Evolutionary conservation across 2,888 invertebrate species (phyloP).

Genomic region (Myopa testacea): DNA sequence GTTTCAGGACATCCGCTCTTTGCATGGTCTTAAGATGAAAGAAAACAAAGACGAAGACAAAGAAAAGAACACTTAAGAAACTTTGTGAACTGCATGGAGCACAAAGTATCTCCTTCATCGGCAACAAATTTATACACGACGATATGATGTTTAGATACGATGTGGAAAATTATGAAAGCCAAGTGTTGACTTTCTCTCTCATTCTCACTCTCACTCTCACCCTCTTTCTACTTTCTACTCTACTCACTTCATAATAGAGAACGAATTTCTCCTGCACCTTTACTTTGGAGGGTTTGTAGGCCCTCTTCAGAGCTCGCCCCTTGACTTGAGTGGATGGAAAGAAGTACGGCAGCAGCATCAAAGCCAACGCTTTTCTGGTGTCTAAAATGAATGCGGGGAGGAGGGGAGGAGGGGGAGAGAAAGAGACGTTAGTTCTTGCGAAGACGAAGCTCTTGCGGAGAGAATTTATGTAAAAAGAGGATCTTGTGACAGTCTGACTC

Average conservation of each 20-base stretch:
- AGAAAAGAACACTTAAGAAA: neutral
- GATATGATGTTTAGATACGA: neutral
- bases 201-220: neutral
- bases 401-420: neutral
- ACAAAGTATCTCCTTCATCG: neutral
- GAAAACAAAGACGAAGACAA: neutral
- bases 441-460: neutral
- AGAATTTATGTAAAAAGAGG: neutral
- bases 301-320: neutral
- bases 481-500: neutral
- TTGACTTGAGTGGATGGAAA: conserved; percentile 30
- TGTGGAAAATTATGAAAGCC: neutral
- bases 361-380: conserved; percentile 18
- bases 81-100: no score
- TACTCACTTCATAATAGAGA: conserved; percentile 33
- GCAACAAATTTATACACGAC: neutral
- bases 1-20: neutral
- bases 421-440: neutral
- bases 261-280: conserved; percentile 37
- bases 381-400: conserved; percentile 1
- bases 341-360: conserved; percentile 33
- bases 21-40: neutral
- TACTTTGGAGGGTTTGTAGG: conserved; percentile 29
- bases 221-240: neutral
- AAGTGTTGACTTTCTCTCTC: neutral